Evolutionary conservation across 2,113 vertebrate species (phyloP).

Genomic region (Kryptolebias marmoratus): DNA sequence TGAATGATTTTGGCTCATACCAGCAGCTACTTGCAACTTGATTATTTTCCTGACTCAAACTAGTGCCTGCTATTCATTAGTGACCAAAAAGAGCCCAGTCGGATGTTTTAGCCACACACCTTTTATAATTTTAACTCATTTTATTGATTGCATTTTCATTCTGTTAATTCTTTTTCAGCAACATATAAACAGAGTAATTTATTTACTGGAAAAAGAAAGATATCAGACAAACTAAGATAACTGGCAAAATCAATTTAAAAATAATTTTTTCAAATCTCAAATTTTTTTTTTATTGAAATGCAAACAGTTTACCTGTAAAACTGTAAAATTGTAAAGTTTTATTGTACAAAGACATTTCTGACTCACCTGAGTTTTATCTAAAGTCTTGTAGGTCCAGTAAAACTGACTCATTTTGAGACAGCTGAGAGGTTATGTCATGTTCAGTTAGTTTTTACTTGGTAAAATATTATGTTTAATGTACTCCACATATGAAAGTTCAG

Average conservation of each 20-base stretch:
- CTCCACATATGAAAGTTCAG: constrained; percentile 62
- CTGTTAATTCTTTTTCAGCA: constrained; percentile 1
- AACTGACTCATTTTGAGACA: not conserved
- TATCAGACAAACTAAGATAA: too few relatives aligned
- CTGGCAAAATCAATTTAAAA: too few relatives aligned
- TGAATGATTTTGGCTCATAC: not conserved
- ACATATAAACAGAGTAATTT: too few relatives aligned
- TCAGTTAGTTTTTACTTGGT: constrained; percentile 8
- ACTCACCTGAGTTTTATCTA: not conserved
- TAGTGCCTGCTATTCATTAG: not conserved
- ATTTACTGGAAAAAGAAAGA: too few relatives aligned
- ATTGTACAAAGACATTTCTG: not conserved
- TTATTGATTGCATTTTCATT: constrained; percentile 45
- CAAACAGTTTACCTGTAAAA: too few relatives aligned
- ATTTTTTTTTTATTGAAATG: too few relatives aligned
- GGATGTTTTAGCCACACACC: too few relatives aligned
- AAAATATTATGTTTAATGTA: constrained; percentile 70
- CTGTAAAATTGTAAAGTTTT: too few relatives aligned
- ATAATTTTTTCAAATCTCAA: too few relatives aligned
- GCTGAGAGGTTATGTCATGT: not conserved
- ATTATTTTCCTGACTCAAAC: not conserved
- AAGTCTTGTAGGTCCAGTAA: constrained; percentile 6
- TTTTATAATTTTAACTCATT: not conserved
- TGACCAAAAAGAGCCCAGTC: not conserved
- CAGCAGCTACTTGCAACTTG: too few relatives aligned